Base-by-base conservation (phyloP, 2,113 vertebrate genomes). In the Myotis lucifugus region DNA sequence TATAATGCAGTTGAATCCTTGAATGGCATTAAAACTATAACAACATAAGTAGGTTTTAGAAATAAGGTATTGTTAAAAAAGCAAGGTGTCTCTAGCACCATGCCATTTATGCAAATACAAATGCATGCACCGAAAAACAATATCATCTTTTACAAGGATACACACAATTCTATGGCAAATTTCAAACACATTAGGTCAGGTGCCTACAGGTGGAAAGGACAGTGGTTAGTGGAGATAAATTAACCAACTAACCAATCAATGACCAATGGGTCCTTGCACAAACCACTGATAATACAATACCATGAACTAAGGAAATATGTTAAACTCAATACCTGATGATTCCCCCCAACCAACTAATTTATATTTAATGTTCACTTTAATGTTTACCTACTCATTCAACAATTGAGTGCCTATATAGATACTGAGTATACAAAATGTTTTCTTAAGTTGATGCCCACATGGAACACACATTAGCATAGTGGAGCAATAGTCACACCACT, bases 1-100 rank as follows among this genome's bases (percentile, higher is more conserved):
- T 42, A 73, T 54, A 52, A 91, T 74, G 40, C 19, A 69, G 18
- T 0, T 91, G 70, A 88, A 91, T 78, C 4, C 37, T 69, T 83
- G 17, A 85, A 61, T 25, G 81, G 82, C 70, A 77, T 61, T 90
- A 84, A 97, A 95, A 91, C 46, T 73, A 50, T 3, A 88, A 9
- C 37, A 93, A n/a, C 0, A 10, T 46, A 82, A 59, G 18, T 52
- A 90, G 15, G 76, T 73, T 83, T 96, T 84, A 56, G 40, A 95
- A 95, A 37, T 32, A 42, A 29, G 37, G 18, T 72, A 87, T 3
- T 59, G 3, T 79, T 95, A 69, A 54, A 76, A 69, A 48, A 73
- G 37, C 23, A 89, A 91, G 18, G 8, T 88, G 19, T 50, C 50
- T 77, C 59, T 86, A 78, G n/a, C 48, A 88, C 1, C 40, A 34